Conservation (phyloP, 2,113 vertebrate genomes). For the Erythrocebus patas region DNA sequence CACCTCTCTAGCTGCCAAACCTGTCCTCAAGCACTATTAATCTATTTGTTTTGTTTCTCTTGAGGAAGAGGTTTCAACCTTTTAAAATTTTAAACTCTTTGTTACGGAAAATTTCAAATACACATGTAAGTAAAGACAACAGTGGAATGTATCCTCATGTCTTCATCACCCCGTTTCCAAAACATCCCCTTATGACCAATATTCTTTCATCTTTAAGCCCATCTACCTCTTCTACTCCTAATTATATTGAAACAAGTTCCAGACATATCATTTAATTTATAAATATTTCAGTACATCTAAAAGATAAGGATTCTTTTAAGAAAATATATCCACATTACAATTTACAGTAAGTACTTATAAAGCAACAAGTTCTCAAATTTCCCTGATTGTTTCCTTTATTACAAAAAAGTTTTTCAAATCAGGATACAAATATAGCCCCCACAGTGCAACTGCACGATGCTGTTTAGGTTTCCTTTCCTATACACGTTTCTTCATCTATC, state of each 20-base stretch:
- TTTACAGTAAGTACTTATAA: background rate
- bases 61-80: background rate
- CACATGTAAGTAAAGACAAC: background rate
- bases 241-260: background rate
- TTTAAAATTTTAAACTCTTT: conserved; percentile 12
- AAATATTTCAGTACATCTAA: conserved; percentile 17
- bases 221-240: background rate
- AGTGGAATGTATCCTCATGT: background rate
- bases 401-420: background rate
- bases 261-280: background rate
- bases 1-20: background rate
- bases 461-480: background rate
- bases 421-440: background rate
- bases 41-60: background rate
- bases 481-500: background rate
- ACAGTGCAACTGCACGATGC: background rate
- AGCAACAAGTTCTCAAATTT: background rate
- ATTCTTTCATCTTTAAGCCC: background rate
- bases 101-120: background rate
- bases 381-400: background rate
- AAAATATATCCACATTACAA: background rate
- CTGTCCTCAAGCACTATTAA: background rate
- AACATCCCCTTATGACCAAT: background rate
- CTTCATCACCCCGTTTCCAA: background rate
- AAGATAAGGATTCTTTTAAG: background rate